These are phyloP conservation scores for Drosophila mojavensis DNA, from an alignment of 1,140 invertebrate species.

Conservation along the genomic window DNA sequence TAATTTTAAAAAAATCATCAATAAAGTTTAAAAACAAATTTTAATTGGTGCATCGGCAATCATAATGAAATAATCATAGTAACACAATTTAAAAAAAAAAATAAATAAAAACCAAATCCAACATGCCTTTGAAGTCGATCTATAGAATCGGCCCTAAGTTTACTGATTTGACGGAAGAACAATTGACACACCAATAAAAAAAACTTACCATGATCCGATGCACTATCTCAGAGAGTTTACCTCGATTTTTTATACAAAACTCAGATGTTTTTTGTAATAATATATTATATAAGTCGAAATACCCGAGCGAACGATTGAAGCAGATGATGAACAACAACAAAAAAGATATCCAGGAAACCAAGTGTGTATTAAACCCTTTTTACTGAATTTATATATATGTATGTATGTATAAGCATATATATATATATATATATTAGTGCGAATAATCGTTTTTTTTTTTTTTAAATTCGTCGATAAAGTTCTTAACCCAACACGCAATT, in stretches of 20 bases:
- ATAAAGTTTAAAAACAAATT: conserved; percentile 8
- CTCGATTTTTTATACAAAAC: conserved; percentile 77
- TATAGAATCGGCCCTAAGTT: conserved; percentile 24
- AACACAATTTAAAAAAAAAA: not conserved
- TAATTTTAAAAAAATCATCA: not conserved
- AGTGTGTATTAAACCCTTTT: conserved; percentile 70
- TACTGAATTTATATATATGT: conserved; percentile 70
- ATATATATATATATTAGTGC: conserved; percentile 10
- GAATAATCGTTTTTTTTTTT: conserved; percentile 66
- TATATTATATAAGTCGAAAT: conserved; percentile 65
- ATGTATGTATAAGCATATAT: not conserved
- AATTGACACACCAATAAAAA: conserved; percentile 18
- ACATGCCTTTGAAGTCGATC: conserved; percentile 36
- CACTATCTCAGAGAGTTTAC: conserved; percentile 70
- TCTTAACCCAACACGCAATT: conserved; percentile 56
- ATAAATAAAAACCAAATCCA: conserved; percentile 1
- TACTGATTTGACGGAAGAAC: conserved; percentile 9
- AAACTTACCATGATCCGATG: conserved; percentile 57
- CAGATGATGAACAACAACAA: conserved; percentile 7
- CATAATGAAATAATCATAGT: not conserved
- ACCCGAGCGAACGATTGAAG: conserved; percentile 20
- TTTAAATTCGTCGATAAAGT: conserved; percentile 53
- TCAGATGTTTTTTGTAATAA: conserved; percentile 70
- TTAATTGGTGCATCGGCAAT: conserved; percentile 49
- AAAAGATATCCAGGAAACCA: conserved; percentile 24